Percentiles rank a stretch among this genome's conserved stretches.
Conservation (phyloP, 2,797 vertebrate genomes). For the Pyrocephalus nanus region DNA sequence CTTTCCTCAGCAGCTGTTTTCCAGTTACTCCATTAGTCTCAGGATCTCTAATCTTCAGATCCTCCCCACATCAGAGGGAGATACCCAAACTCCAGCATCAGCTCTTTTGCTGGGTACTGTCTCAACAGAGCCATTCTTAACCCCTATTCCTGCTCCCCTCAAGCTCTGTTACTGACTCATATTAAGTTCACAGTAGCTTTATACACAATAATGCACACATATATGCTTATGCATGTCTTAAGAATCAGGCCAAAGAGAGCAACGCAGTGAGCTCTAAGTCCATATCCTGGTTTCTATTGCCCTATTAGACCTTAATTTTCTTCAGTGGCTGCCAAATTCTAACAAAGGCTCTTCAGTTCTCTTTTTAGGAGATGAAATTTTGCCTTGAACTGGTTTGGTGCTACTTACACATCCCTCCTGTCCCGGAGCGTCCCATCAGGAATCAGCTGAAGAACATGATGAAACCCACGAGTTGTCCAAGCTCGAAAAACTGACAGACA, state of each 20-base stretch:
- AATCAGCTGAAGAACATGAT: background rate
- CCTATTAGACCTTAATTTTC: background rate
- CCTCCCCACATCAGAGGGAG: background rate
- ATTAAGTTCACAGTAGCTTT: background rate
- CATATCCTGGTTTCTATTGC: background rate
- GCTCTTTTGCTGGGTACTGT: background rate
- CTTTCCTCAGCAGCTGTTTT: background rate
- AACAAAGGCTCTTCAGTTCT: background rate
- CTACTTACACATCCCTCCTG: background rate
- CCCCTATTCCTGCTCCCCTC: background rate
- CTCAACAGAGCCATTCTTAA: background rate
- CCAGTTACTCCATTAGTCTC: background rate
- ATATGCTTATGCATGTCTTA: background rate
- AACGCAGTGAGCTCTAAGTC: background rate
- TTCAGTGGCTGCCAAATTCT: background rate
- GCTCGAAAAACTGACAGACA: background rate
- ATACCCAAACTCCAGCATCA: background rate
- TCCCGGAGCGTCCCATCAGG: background rate
- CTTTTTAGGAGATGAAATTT: background rate
- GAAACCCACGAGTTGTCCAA: background rate
- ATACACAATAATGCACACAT: background rate
- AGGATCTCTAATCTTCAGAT: background rate
- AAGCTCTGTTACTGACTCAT: rapidly evolving
- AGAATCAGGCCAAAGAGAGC: background rate
- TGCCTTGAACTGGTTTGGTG: background rate